These are phyloP conservation scores for Phoeniculus purpureus DNA, from an alignment of 2,797 vertebrate genomes.

Conservation along the genomic window DNA sequence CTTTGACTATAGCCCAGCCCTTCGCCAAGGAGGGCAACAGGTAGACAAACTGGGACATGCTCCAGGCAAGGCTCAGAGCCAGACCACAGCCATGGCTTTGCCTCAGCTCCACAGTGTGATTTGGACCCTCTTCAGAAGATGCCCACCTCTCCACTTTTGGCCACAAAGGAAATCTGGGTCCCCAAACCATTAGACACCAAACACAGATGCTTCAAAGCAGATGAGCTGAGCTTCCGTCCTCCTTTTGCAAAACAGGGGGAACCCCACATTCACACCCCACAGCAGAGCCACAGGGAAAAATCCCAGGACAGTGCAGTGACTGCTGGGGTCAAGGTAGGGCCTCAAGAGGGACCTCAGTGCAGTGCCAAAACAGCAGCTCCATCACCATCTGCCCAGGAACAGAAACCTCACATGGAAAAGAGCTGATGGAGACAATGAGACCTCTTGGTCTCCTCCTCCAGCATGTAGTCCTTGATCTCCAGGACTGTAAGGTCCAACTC, in stretches of 20 bases:
- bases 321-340: not conserved
- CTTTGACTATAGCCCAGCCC: not conserved
- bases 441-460: not conserved
- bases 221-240: not conserved
- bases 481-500: not conserved
- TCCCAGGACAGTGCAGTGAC: not conserved
- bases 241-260: not conserved
- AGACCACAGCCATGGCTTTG: not conserved
- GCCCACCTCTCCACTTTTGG: not conserved
- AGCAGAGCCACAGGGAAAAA: not conserved
- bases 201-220: not conserved
- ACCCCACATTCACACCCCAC: fast-evolving
- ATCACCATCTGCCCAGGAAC: not conserved
- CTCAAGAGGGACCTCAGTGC: not conserved
- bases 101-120: fast-evolving
- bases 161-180: not conserved
- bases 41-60: not conserved
- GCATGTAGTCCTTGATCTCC: not conserved
- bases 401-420: not conserved
- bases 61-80: not conserved
- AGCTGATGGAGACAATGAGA: not conserved
- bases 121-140: not conserved
- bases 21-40: fast-evolving
- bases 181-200: not conserved
- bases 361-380: not conserved